A percentile compares a stretch with the other conserved stretches of the same genome.
phyloP scores from a whole-genome alignment of 2,797 vertebrate species.

The Eulemur coronatus region DNA sequence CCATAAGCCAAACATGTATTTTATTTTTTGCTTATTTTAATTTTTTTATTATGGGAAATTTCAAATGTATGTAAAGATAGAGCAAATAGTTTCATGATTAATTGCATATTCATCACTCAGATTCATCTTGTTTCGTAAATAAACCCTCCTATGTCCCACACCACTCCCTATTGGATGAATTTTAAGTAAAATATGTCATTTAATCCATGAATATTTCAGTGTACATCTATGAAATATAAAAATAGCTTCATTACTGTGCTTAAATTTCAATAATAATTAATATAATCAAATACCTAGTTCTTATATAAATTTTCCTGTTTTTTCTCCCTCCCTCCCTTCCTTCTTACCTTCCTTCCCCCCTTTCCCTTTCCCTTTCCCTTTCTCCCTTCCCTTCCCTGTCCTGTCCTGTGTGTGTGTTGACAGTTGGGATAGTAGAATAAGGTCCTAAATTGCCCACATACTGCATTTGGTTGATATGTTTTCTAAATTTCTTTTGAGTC shows the following conservation, averaged over 20 bases:
- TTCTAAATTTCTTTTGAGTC: background rate
- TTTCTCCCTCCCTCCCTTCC: background rate
- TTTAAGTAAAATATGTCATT: background rate
- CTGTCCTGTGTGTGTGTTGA: background rate
- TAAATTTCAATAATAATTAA: background rate
- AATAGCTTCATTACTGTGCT: background rate
- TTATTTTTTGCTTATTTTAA: background rate
- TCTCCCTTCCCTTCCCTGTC: no score
- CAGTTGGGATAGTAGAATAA: background rate
- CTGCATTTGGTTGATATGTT: background rate
- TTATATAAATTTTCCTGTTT: background rate
- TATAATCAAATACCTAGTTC: background rate
- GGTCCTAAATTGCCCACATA: background rate
- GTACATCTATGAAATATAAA: background rate
- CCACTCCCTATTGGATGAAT: background rate
- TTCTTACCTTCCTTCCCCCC: accelerated
- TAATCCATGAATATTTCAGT: background rate
- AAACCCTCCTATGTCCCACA: background rate
- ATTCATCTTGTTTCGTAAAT: background rate
- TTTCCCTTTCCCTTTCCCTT: no score
- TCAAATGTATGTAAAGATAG: background rate
- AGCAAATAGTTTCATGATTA: background rate
- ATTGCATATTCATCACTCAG: background rate
- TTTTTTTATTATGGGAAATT: background rate
- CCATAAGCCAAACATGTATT: background rate